phyloP scores from a whole-genome alignment of 2,888 invertebrate genomes.

The Machimus atricapillus region DNA sequence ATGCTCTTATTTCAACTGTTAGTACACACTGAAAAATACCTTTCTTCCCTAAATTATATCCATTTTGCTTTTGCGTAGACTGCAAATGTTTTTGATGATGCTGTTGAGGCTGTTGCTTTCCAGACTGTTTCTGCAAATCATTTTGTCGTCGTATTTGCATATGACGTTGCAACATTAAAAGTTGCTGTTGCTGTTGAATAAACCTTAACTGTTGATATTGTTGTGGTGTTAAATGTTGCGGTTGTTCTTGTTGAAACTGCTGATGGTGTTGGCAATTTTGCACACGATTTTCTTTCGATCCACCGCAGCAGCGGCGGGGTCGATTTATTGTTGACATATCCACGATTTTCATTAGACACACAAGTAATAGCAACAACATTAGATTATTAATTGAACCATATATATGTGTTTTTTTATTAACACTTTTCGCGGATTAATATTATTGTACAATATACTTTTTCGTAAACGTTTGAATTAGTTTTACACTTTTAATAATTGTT shows the following conservation, averaged over 20 bases:
- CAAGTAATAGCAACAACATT: constrained; percentile 62
- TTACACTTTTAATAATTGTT: background rate
- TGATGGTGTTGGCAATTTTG: constrained; percentile 61
- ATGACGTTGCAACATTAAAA: constrained; percentile 59
- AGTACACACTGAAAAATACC: background rate
- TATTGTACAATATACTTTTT: background rate
- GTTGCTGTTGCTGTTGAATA: constrained; percentile 58
- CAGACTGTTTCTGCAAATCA: constrained; percentile 52
- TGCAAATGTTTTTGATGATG: constrained; percentile 39
- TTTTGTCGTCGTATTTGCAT: constrained; percentile 62
- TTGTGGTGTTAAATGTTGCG: background rate
- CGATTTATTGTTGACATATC: constrained; percentile 60
- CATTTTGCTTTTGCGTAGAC: background rate
- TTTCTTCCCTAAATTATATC: background rate
- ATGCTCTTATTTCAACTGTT: background rate
- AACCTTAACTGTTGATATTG: constrained; percentile 56
- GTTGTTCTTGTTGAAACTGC: constrained; percentile 65
- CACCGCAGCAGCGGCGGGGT: constrained; percentile 48
- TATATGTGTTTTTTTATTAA: background rate
- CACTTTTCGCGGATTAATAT: background rate
- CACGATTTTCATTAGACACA: constrained; percentile 62
- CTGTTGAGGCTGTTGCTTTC: constrained; percentile 50
- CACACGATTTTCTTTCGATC: constrained; percentile 47
- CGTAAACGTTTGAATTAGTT: background rate
- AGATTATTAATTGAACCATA: constrained; percentile 53